Evolutionary conservation across 64 coral and sea anemone species (phyloP).

Genomic region (Acropora tenuis): DNA sequence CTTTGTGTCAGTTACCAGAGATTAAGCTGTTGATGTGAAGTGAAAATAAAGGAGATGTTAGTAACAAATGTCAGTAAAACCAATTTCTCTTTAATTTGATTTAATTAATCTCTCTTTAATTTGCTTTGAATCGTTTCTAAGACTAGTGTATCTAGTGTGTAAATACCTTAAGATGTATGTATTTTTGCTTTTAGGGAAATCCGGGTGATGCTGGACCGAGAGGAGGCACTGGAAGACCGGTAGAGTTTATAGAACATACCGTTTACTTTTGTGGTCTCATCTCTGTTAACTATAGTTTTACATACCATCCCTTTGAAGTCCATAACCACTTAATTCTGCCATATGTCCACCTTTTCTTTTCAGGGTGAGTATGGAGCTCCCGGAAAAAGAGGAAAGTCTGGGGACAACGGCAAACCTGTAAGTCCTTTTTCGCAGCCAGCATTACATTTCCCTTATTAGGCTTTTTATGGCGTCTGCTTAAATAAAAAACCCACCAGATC

Average conservation of each 20-base stretch:
- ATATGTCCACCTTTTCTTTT: background rate
- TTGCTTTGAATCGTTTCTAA: too few species aligned
- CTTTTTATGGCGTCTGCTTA: too few species aligned
- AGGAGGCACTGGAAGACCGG: conserved; percentile 12
- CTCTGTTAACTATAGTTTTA: too few species aligned
- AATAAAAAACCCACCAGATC: too few species aligned
- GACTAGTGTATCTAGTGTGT: too few species aligned
- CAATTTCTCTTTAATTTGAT: too few species aligned
- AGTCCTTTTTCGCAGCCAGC: background rate
- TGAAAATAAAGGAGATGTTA: background rate
- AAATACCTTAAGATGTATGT: background rate
- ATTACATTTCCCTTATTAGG: background rate
- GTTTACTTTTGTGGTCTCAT: background rate
- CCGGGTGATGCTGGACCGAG: conserved; percentile 6
- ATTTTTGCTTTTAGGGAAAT: background rate
- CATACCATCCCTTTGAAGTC: too few species aligned
- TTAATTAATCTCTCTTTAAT: too few species aligned
- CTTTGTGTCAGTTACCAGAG: too few species aligned
- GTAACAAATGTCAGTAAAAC: too few species aligned
- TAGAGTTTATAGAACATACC: background rate
- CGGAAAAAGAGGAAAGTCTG: background rate
- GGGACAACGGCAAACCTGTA: conserved; percentile 21
- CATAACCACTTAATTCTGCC: too few species aligned
- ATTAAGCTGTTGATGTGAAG: background rate
- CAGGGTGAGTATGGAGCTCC: conserved; percentile 31